Evolutionary conservation across 2,797 vertebrate genomes (phyloP).

Genomic region (Phrynocephalus vlangalii): DNA sequence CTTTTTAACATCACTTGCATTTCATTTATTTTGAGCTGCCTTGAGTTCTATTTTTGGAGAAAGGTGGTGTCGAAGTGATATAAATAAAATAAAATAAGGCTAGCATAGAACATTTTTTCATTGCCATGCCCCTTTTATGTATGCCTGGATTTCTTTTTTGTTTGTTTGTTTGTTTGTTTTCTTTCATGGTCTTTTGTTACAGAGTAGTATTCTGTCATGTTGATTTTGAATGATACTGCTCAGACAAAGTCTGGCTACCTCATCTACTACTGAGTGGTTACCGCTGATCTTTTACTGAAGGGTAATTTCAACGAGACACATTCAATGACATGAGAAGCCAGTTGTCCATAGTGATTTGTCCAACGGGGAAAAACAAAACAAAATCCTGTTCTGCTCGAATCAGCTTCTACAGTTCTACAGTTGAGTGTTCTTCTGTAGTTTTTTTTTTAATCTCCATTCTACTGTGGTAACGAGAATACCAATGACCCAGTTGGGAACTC

Average conservation of each 20-base stretch:
- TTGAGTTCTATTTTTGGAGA: too few relatives aligned
- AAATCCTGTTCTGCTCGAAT: neutral
- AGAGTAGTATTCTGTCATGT: neutral
- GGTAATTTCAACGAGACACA: neutral
- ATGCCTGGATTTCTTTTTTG: neutral
- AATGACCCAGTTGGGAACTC: neutral
- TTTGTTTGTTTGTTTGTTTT: neutral
- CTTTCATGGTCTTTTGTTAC: neutral
- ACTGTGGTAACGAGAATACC: neutral
- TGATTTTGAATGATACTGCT: neutral
- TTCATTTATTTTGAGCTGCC: too few relatives aligned
- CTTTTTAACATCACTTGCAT: too few relatives aligned
- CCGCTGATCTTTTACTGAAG: neutral
- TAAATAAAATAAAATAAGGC: neutral
- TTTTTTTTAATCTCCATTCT: neutral
- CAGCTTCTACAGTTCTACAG: neutral
- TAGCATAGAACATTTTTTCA: neutral
- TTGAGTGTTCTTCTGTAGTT: neutral
- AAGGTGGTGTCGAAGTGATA: too few relatives aligned
- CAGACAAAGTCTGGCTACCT: neutral
- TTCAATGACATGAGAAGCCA: neutral
- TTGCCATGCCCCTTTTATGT: neutral
- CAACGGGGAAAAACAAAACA: too few relatives aligned
- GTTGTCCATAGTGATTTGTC: neutral
- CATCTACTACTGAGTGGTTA: neutral